Conservation (phyloP, 2,113 vertebrate species). For the Acrocephalus kingi region DNA sequence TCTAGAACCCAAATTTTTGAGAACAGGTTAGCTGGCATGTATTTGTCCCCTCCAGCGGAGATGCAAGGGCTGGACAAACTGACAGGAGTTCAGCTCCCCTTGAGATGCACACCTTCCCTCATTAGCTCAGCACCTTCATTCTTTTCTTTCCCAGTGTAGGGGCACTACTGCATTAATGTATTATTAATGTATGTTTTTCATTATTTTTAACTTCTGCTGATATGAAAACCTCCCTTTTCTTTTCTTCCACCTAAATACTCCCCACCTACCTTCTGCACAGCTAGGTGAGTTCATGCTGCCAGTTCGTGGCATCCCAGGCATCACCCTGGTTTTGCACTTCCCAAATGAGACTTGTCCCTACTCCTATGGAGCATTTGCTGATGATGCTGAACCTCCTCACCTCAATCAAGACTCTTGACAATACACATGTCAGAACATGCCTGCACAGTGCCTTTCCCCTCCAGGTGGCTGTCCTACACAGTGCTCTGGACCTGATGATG, state of each 20-base stretch:
- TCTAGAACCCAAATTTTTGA: neutral
- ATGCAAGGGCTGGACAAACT: neutral
- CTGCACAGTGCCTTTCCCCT: neutral
- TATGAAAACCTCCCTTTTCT: neutral
- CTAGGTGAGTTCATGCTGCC: neutral
- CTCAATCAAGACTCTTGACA: neutral
- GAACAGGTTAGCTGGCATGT: rapidly evolving
- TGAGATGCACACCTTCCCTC: rapidly evolving
- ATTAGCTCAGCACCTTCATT: neutral
- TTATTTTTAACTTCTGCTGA: neutral
- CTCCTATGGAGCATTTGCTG: neutral
- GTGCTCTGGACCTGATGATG: neutral
- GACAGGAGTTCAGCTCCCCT: neutral
- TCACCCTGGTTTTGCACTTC: neutral
- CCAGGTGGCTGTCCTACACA: neutral
- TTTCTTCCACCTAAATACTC: neutral
- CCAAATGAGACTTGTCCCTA: neutral
- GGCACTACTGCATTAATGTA: neutral
- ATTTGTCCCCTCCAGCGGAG: neutral
- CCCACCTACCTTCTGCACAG: neutral
- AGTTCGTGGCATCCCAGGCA: rapidly evolving
- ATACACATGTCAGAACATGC: neutral
- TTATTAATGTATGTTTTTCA: neutral
- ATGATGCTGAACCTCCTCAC: neutral
- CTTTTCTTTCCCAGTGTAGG: neutral